phyloP scores from a whole-genome alignment of 2,113 vertebrate genomes.

The Gnathonemus echidnorhynchus region DNA sequence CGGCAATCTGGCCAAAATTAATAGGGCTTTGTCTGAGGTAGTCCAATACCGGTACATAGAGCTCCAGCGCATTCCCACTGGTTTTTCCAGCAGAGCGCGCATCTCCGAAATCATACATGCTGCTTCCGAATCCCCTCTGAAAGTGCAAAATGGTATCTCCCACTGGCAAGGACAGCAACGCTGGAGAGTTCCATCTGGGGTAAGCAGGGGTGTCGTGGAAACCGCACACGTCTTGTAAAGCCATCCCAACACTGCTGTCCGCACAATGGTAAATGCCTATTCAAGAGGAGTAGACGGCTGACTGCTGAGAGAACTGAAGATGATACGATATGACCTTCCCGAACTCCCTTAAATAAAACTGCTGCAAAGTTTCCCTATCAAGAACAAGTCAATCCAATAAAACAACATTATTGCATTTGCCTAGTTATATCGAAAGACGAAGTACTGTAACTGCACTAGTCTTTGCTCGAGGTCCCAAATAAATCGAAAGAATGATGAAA shows the following conservation, averaged over 20 bases:
- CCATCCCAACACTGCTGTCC: conserved; percentile 52
- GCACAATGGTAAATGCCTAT: not conserved
- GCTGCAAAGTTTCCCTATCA: not conserved
- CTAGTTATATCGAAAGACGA: not conserved
- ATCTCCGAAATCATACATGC: conserved; percentile 7
- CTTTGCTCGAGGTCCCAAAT: not conserved
- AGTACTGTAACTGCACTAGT: not conserved
- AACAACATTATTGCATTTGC: not conserved
- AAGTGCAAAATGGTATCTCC: conserved; percentile 18
- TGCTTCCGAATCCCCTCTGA: conserved; percentile 16
- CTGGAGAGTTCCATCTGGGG: conserved; percentile 21
- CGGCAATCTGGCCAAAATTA: conserved; percentile 51
- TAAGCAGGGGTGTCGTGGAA: conserved; percentile 31
- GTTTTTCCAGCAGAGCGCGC: conserved; percentile 7
- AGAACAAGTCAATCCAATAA: not conserved
- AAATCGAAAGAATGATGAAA: not conserved
- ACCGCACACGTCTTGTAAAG: conserved; percentile 64
- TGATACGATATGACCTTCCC: not conserved
- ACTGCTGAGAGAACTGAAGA: not conserved
- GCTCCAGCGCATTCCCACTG: conserved; percentile 34
- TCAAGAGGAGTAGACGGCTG: not conserved
- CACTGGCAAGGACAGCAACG: conserved; percentile 8
- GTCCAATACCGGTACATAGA: conserved; percentile 48
- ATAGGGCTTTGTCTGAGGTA: conserved; percentile 53
- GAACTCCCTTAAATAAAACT: not conserved